Base-by-base conservation (phyloP, 2,113 vertebrate species). In the Cettia cetti region DNA sequence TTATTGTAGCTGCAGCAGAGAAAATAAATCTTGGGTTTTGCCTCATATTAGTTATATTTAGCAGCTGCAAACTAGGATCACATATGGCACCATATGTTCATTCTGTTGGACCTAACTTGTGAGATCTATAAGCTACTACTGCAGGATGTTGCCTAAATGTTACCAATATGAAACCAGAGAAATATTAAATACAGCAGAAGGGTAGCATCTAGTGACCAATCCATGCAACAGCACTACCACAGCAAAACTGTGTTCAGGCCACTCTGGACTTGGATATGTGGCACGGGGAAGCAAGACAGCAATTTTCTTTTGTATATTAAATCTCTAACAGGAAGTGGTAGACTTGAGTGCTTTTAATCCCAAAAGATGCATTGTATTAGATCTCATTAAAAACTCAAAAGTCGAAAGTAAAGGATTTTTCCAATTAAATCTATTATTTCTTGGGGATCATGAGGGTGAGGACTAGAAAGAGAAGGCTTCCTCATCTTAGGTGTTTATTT, bases 121-220 rank as follows among this genome's bases (percentile, higher is more conserved):
- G 47, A 50, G 42, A 89, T 54, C 39, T 68, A 60, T 16, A 65
- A 47, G 11, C 53, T 30, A 22, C 39, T 57, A 33, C 59, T 54
- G 47, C 71, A 81, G 30, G 15, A 59, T 3, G 9, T 22, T 77
- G 68, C 50, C 20, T 35, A 53, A 52, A 53, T 15, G 31, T 37
- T 82, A 85, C 49, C 35, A 57, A 7, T 2, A 20, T 2, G 35
- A 77, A 89, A 66, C 1, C 14, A 86, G 45, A 81, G 27, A 44
- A 86, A 23, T 63, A 74, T 2, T 53, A 90, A 92, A 26, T 10
- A 44, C 5, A 64, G 91, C 0, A 6, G 68, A 83, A 93, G 79
- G 50, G 18, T 86, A 96, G 79, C 94, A 94, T 78, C 97, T 96
- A 95, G 90, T 69, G 96, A 92, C 69, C 47, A 59, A 37, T 35